phyloP scores from a whole-genome alignment of 2,113 vertebrate species.

The Tursiops truncatus region DNA sequence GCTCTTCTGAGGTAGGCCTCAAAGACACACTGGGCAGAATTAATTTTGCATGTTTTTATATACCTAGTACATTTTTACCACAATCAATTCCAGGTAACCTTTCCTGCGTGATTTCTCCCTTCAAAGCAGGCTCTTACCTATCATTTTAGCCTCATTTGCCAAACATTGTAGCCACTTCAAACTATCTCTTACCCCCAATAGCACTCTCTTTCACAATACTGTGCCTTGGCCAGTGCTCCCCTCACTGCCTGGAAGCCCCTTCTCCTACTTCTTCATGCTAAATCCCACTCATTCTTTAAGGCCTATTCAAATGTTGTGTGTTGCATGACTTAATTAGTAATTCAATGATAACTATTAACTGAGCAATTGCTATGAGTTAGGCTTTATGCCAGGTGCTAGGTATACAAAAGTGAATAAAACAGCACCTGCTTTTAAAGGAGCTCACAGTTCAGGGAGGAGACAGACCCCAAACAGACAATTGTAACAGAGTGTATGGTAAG shows the following conservation, averaged over 20 bases:
- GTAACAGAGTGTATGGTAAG: neutral
- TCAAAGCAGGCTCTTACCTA: neutral
- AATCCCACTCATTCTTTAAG: neutral
- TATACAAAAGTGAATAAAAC: neutral
- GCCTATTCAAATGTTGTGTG: neutral
- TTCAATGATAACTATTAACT: conserved; percentile 39
- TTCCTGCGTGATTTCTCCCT: neutral
- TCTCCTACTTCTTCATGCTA: neutral
- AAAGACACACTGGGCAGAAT: neutral
- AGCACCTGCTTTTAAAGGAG: neutral
- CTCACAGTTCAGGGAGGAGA: neutral
- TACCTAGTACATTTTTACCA: neutral
- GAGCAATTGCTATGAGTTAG: neutral
- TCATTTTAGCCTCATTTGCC: neutral
- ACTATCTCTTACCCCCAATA: neutral
- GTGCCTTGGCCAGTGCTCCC: neutral
- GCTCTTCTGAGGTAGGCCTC: neutral
- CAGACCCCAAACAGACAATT: neutral
- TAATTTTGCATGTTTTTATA: neutral
- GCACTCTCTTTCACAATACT: neutral
- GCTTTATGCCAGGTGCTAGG: neutral
- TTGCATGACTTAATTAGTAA: neutral
- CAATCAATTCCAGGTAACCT: neutral
- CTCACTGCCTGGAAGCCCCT: neutral
- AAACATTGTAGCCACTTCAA: neutral